Evolutionary conservation across 2,797 vertebrate genomes (phyloP).

Genomic region (Periophthalmus magnuspinnatus): DNA sequence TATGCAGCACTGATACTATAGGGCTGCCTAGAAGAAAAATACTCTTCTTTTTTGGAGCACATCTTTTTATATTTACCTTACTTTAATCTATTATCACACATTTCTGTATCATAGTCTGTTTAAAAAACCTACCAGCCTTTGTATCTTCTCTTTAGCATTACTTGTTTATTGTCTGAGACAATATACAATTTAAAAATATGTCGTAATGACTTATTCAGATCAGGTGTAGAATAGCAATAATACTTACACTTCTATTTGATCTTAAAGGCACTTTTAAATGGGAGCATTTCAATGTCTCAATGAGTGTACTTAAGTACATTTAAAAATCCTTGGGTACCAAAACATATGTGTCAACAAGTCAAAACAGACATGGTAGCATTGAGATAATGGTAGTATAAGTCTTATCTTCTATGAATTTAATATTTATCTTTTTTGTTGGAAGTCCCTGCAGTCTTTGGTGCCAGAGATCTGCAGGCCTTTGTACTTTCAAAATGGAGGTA

Average conservation of each 20-base stretch:
- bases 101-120: not conserved
- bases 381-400: not conserved
- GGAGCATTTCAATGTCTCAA: not conserved
- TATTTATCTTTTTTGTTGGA: not conserved
- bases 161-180: not conserved
- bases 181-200: not conserved
- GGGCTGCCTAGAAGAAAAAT: not conserved
- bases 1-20: not conserved
- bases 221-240: too few relatives aligned
- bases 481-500: conserved; percentile 65
- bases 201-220: not conserved
- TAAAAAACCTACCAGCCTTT: not conserved
- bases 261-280: not conserved
- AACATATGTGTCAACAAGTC: not conserved
- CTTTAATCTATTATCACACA: not conserved
- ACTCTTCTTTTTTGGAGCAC: not conserved
- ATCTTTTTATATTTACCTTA: not conserved
- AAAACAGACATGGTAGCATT: not conserved
- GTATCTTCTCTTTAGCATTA: not conserved
- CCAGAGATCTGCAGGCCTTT: conserved; percentile 25
- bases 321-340: not conserved
- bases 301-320: not conserved
- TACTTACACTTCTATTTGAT: not conserved
- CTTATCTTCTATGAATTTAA: not conserved
- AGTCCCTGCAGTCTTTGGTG: conserved; percentile 3